A percentile compares a stretch with the other conserved stretches of the same genome.
phyloP scores from a whole-genome alignment of 2,797 vertebrate species.

The Sphaeramia orbicularis region DNA sequence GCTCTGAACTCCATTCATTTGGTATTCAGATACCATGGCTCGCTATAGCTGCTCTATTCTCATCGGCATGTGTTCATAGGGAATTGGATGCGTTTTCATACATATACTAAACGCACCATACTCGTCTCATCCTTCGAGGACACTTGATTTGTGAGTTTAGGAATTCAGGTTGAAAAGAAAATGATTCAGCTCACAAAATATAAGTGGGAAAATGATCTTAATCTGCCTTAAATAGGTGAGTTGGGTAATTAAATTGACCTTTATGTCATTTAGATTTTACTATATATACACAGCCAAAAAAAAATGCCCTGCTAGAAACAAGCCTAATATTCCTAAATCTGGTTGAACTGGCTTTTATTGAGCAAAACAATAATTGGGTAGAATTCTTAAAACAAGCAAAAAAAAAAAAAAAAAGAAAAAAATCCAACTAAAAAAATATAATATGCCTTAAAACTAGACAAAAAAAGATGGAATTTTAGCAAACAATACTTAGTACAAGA shows the following conservation, averaged over 20 bases:
- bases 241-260: not conserved
- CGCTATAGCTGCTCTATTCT: constrained; percentile 48
- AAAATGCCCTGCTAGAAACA: too few relatives aligned
- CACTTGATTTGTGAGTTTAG: constrained; percentile 45
- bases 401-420: too few relatives aligned
- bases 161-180: constrained; percentile 35
- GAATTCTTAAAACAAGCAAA: too few relatives aligned
- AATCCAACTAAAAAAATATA: too few relatives aligned
- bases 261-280: constrained; percentile 26
- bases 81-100: constrained; percentile 48
- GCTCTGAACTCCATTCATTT: constrained; percentile 67
- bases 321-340: too few relatives aligned
- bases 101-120: constrained; percentile 48
- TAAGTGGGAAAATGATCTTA: constrained; percentile 21
- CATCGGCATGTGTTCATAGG: constrained; percentile 56
- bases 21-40: constrained; percentile 70
- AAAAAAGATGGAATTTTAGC: too few relatives aligned
- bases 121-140: constrained; percentile 30
- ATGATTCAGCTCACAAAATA: constrained; percentile 29
- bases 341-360: too few relatives aligned
- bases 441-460: too few relatives aligned
- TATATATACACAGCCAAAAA: too few relatives aligned
- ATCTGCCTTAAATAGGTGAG: constrained; percentile 21
- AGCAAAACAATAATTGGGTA: too few relatives aligned
- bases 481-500: too few relatives aligned